Evolutionary conservation across 2,888 invertebrate species (phyloP).

Genomic region (Phrixothrix hirtus): DNA sequence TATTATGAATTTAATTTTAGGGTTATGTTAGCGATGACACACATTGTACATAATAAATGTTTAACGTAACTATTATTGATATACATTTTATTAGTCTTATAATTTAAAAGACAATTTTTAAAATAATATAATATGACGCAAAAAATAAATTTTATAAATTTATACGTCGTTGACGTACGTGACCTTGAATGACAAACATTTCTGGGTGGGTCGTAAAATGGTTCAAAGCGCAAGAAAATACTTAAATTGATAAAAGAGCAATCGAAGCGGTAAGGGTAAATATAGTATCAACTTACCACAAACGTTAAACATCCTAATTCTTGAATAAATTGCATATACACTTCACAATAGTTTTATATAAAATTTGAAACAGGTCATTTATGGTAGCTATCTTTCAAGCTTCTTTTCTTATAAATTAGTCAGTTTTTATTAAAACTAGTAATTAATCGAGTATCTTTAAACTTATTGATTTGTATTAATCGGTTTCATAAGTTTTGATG

Average conservation of each 20-base stretch:
- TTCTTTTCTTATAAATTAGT: slow-evolving; percentile 17
- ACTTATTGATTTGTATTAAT: slow-evolving; percentile 32
- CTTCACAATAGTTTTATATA: slow-evolving; percentile 35
- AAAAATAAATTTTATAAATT: slow-evolving; percentile 10
- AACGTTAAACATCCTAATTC: slow-evolving; percentile 24
- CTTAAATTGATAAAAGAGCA: background rate
- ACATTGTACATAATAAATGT: slow-evolving; percentile 3
- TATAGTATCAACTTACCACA: slow-evolving; percentile 43
- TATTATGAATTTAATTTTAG: slow-evolving; percentile 27
- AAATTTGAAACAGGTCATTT: slow-evolving; percentile 30
- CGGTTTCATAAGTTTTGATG: slow-evolving; percentile 48
- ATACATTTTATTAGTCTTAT: too few relatives aligned
- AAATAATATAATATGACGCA: slow-evolving; percentile 36
- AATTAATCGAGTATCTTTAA: slow-evolving; percentile 34
- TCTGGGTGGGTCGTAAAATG: slow-evolving; percentile 48
- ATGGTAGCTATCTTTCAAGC: slow-evolving; percentile 14
- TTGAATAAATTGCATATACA: slow-evolving; percentile 34
- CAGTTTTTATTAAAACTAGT: slow-evolving; percentile 34
- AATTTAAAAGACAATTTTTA: too few relatives aligned
- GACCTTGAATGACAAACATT: slow-evolving; percentile 50
- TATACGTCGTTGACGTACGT: slow-evolving; percentile 43
- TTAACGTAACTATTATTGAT: too few relatives aligned
- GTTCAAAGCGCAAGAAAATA: slow-evolving; percentile 13
- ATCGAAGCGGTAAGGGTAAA: slow-evolving; percentile 22
- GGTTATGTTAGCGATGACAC: slow-evolving; percentile 48